Conservation (phyloP, 2,113 vertebrate species). For the Panthera leo region DNA sequence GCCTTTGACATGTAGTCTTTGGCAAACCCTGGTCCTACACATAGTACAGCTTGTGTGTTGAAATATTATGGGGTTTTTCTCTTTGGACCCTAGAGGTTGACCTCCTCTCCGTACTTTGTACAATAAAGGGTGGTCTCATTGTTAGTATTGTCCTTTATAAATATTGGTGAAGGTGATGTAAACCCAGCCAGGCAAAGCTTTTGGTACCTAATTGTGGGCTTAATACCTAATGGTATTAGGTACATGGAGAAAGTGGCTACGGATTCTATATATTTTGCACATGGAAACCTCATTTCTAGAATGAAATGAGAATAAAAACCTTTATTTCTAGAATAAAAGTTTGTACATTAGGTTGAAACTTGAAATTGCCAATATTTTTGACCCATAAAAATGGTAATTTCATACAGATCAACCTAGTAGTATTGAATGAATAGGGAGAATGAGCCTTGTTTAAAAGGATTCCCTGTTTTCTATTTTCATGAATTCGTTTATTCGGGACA, state of each 20-base stretch:
- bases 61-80: not conserved
- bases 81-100: not conserved
- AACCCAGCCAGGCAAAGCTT: not conserved
- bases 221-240: not conserved
- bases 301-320: not conserved
- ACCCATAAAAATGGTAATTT: not conserved
- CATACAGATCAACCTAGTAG: not conserved
- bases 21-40: slow-evolving; percentile 17
- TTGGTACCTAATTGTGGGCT: not conserved
- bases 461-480: not conserved
- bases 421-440: not conserved
- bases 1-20: slow-evolving; percentile 48
- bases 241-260: not conserved
- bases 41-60: not conserved
- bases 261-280: not conserved
- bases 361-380: not conserved
- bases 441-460: not conserved
- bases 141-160: not conserved
- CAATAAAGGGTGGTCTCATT: not conserved
- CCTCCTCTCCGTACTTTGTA: not conserved
- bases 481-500: not conserved
- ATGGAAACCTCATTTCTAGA: not conserved
- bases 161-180: not conserved
- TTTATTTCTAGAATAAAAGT: not conserved
- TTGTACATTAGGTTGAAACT: not conserved